Percentiles rank a stretch among this genome's conserved stretches.
Evolutionary conservation across 2,113 vertebrate genomes (phyloP).

Genomic region (Mus spicilegus): DNA sequence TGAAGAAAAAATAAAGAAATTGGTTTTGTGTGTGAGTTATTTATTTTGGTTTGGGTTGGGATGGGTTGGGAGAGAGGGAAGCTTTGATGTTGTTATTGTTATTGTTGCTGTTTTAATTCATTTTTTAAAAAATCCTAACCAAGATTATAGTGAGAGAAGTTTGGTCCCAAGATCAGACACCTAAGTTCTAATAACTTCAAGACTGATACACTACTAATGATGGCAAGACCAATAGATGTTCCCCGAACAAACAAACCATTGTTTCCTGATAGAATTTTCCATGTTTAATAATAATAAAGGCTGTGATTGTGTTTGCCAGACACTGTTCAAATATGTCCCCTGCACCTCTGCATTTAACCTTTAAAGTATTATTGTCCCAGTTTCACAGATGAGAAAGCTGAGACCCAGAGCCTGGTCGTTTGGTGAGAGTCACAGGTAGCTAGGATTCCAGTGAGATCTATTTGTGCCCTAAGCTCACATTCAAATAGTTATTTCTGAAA

Average conservation of each 20-base stretch:
- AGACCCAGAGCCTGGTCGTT: not conserved
- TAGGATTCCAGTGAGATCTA: not conserved
- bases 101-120: not conserved
- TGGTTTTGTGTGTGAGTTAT: not conserved
- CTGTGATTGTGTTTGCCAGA: not conserved
- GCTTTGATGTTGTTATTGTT: not conserved
- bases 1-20: not conserved
- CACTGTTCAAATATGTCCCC: not conserved
- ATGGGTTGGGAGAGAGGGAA: not conserved
- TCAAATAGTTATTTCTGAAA: slow-evolving; percentile 11
- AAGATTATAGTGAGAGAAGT: not conserved
- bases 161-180: not conserved
- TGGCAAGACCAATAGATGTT: not conserved
- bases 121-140: slow-evolving; percentile 34
- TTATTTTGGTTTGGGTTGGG: not conserved
- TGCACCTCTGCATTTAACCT: not conserved
- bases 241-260: not conserved
- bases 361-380: not conserved
- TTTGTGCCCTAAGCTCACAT: not conserved
- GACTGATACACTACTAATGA: not conserved
- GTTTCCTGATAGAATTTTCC: not conserved
- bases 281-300: not conserved
- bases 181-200: not conserved
- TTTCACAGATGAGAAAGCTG: not conserved
- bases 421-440: not conserved